Evolutionary conservation across 2,888 invertebrate genomes (phyloP).

Genomic region (Calephelis perditalis): DNA sequence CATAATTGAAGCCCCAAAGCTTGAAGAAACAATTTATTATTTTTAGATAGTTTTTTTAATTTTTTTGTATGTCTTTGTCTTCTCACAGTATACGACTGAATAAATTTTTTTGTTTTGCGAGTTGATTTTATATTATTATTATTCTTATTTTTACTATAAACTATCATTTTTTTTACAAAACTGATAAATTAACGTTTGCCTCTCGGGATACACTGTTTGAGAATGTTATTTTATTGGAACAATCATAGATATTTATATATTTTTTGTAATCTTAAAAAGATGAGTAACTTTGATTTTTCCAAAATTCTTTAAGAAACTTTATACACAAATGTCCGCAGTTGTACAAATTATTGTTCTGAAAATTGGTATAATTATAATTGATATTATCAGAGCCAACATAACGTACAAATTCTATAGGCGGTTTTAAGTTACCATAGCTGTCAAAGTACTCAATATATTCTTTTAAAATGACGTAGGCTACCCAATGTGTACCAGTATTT

Average conservation of each 20-base stretch:
- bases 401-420: not conserved
- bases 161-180: no score
- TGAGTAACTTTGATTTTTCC: no score
- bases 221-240: no score
- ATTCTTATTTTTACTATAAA: no score
- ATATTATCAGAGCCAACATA: not conserved
- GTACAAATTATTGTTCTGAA: not conserved
- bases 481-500: not conserved
- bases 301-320: not conserved
- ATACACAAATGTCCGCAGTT: slow-evolving; percentile 1
- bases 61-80: not conserved
- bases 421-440: not conserved
- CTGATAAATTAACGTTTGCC: no score
- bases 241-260: no score
- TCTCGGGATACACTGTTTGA: no score
- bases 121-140: no score
- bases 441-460: not conserved
- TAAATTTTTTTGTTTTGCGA: no score
- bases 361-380: not conserved
- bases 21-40: slow-evolving; percentile 15
- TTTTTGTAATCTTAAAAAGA: no score
- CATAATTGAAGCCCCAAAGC: not conserved
- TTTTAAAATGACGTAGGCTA: not conserved
- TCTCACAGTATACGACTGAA: not conserved
- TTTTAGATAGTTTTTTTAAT: slow-evolving; percentile 8